Conservation (phyloP, 2,797 vertebrate genomes). For the Anniella stebbinsi region DNA sequence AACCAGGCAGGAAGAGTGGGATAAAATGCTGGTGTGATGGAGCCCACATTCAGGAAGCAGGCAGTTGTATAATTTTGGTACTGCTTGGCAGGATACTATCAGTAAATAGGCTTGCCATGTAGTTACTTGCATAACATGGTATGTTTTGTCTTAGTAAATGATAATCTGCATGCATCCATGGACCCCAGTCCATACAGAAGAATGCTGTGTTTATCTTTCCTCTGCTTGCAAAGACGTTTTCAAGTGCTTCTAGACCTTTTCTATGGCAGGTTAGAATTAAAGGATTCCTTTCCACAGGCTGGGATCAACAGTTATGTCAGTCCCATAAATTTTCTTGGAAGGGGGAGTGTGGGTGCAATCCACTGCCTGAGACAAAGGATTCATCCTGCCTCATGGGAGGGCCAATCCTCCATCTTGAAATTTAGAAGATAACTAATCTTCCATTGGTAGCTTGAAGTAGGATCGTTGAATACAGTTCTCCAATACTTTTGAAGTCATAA, state of each 20-base stretch:
- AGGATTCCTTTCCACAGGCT: neutral
- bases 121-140: neutral
- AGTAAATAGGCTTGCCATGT: neutral
- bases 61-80: neutral
- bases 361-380: no score
- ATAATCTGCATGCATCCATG: neutral
- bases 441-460: no score
- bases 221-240: neutral
- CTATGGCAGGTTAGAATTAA: neutral
- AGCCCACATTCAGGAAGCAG: neutral
- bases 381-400: no score
- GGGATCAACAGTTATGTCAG: neutral
- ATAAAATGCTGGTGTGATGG: no score
- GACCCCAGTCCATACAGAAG: neutral
- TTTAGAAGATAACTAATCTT: neutral
- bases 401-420: neutral
- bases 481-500: neutral
- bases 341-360: no score
- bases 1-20: no score
- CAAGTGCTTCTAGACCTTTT: neutral
- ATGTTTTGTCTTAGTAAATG: neutral
- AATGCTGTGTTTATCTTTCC: neutral
- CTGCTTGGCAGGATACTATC: neutral
- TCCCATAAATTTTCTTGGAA: neutral
- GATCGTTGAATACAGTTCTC: neutral